Base-by-base conservation (phyloP, 2,888 invertebrate species). In the Parochlus steinenii region DNA sequence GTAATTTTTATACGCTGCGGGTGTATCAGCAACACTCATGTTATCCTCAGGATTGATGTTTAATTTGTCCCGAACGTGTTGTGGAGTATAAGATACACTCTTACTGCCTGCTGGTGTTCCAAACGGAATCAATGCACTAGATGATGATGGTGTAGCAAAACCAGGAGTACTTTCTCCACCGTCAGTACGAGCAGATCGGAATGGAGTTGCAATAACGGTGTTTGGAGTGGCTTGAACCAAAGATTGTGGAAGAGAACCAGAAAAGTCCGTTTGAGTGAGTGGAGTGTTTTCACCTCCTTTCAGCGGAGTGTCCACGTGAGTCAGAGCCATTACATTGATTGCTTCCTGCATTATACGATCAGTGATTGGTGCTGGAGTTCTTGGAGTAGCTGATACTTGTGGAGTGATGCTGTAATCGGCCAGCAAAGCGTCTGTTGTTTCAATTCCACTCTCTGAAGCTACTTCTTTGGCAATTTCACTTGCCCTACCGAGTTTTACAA, bases 311-410 rank as follows among this genome's bases (percentile, higher is more conserved):
- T 98, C 97, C 2, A 93, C 92, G 55, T 97, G 93, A 0, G 90
- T 89, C 14, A 98, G 63, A 0, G 97, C 95, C 86, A 98, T 92
- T 51, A 98, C 83, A 54, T 98, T 97, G 58, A 97, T 93, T 0
- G 97, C 97, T 61, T 97, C 97, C 72, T 93, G 78, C 41, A 83
- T 66, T 42, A 81, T 74, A 45, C 74, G 71, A 58, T 93, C 90
- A 8, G 80, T 80, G 37, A 75, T 73, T 4, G 73, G 75, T 2
- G 82, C 77, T 3, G 92, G 90, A 1, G 93, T 93, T 39, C 92
- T 69, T 2, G 92, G 89, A 14, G 77, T 76, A 18, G 72, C 72
- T 8, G 72, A 63, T 33, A 72, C 69, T 43, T 70, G 67, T 2
- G 75, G 75, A 5, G 81, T 71, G 32, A 83, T 74, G 6, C 82